Conservation (phyloP, 2,113 vertebrate species). For the Bambusicola thoracicus region DNA sequence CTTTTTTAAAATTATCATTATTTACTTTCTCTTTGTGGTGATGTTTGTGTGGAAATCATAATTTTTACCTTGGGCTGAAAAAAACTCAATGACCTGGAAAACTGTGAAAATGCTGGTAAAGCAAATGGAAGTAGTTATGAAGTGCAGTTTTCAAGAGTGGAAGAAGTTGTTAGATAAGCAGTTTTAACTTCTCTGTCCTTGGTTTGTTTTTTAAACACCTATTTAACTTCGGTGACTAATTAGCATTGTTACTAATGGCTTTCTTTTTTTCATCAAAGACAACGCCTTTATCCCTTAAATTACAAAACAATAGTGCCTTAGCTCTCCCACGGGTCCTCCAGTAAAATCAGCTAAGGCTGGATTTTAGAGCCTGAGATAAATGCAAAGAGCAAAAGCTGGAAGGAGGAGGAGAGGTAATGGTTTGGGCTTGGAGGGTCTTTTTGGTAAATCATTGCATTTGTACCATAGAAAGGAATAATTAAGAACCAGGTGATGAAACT, state of each 20-base stretch:
- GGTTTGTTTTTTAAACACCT: conserved; percentile 21
- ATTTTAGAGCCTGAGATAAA: neutral
- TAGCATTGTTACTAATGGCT: conserved; percentile 18
- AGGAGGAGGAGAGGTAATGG: neutral
- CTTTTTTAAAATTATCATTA: neutral
- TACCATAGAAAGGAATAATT: neutral
- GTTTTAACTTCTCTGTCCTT: conserved; percentile 19
- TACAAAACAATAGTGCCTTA: neutral
- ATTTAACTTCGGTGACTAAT: conserved; percentile 11
- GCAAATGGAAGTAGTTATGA: neutral
- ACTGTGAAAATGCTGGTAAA: neutral
- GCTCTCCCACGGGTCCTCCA: neutral
- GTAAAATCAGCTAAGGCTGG: neutral
- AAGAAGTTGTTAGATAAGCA: conserved; percentile 19
- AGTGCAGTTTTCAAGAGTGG: neutral
- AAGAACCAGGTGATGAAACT: neutral
- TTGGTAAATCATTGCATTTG: neutral
- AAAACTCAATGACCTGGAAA: neutral
- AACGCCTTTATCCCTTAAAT: neutral
- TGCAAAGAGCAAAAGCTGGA: neutral
- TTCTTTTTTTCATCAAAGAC: neutral
- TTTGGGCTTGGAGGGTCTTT: neutral
- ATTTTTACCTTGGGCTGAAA: neutral
- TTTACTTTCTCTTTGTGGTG: neutral
- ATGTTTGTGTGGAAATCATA: neutral